These are phyloP conservation scores for Anodontia alba DNA, from an alignment of 2,888 invertebrate species.

Conservation along the genomic window DNA sequence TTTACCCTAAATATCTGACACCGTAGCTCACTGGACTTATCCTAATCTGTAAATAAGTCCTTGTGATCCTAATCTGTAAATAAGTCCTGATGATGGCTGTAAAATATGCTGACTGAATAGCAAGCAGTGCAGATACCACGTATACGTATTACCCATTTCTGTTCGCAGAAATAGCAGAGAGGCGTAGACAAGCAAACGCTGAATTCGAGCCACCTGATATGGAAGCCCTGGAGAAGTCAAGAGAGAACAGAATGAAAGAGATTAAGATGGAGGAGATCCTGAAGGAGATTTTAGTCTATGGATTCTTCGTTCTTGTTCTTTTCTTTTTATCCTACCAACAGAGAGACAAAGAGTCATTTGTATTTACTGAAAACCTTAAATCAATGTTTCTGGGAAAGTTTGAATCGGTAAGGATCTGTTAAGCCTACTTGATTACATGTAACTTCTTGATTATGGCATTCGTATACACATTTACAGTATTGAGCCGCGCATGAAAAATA, in stretches of 20 bases:
- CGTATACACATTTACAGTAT: too few relatives aligned
- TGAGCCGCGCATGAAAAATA: too few relatives aligned
- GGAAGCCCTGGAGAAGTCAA: conserved; percentile 73
- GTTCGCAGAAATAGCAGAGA: conserved; percentile 77
- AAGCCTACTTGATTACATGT: neutral
- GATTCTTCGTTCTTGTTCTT: conserved; percentile 82
- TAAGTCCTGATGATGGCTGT: too few relatives aligned
- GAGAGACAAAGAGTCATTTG: conserved; percentile 79
- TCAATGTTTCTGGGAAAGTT: conserved; percentile 76
- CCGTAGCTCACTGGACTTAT: too few relatives aligned
- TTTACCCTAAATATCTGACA: too few relatives aligned
- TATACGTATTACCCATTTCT: too few relatives aligned
- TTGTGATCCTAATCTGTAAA: too few relatives aligned
- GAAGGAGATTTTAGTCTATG: conserved; percentile 81
- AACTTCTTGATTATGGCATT: too few relatives aligned
- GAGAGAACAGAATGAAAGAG: conserved; percentile 80
- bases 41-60: too few relatives aligned
- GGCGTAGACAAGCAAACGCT: conserved; percentile 74
- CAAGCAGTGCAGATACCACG: too few relatives aligned
- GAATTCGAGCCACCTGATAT: conserved; percentile 81
- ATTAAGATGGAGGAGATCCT: conserved; percentile 83
- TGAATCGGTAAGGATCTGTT: conserved; percentile 62
- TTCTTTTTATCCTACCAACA: conserved; percentile 85
- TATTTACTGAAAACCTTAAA: conserved; percentile 75
- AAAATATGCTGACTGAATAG: too few relatives aligned